phyloP scores from a whole-genome alignment of 2,113 vertebrate species.

The Centropus unirufus region DNA sequence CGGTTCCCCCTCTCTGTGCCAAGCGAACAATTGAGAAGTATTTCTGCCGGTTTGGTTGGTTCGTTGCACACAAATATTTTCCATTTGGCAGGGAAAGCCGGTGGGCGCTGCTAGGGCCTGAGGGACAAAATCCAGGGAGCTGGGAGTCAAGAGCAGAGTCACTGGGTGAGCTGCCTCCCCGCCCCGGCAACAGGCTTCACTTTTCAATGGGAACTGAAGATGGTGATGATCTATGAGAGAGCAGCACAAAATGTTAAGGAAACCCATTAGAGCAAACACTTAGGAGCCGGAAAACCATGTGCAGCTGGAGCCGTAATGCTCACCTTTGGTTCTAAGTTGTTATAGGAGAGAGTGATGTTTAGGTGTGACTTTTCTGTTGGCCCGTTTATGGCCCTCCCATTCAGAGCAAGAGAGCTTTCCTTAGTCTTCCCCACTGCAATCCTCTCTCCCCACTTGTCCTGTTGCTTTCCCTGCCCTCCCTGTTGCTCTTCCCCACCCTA shows the following conservation, averaged over 20 bases:
- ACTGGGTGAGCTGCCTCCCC: neutral
- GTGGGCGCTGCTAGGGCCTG: too few species aligned
- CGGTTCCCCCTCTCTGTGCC: neutral
- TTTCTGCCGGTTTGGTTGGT: neutral
- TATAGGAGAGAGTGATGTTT: neutral
- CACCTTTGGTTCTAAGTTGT: neutral
- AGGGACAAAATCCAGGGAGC: neutral
- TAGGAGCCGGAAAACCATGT: neutral
- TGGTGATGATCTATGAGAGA: neutral
- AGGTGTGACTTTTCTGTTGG: neutral
- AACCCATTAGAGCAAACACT: neutral
- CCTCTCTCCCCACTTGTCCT: neutral
- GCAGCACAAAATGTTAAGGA: neutral
- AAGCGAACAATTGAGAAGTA: fast-evolving
- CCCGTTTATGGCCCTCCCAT: neutral
- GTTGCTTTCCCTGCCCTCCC: neutral
- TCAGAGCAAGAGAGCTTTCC: neutral
- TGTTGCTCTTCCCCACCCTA: neutral
- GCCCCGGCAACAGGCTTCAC: too few species aligned
- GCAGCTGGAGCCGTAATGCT: neutral
- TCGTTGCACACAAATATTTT: neutral
- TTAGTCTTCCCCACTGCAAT: fast-evolving
- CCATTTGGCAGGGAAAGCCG: neutral
- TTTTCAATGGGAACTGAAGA: neutral
- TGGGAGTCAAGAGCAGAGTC: neutral